Evolutionary conservation across 2,888 invertebrate genomes (phyloP).

Genomic region (Callimorpha dominula): DNA sequence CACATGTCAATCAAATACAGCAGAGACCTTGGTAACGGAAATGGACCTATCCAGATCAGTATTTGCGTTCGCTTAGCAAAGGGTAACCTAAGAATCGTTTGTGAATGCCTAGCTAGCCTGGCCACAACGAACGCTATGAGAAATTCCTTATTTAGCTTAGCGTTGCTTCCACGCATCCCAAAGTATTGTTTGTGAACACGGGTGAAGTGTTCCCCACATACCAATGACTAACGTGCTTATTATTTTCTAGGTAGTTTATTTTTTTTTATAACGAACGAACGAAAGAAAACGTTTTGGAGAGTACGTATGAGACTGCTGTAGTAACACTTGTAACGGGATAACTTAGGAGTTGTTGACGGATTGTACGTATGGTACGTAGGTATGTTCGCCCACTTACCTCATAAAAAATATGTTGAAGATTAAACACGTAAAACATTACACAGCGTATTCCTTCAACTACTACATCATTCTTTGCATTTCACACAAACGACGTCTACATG

Average conservation of each 20-base stretch:
- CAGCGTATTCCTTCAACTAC: neutral
- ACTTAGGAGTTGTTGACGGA: neutral
- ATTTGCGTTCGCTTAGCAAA: no score
- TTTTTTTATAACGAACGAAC: constrained; percentile 6
- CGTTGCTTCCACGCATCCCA: no score
- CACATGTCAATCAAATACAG: no score
- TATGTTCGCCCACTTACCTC: neutral
- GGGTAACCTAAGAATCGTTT: no score
- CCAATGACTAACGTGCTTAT: constrained; percentile 48
- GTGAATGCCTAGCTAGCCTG: no score
- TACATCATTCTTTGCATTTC: neutral
- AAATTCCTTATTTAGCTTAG: no score
- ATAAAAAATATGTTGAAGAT: neutral
- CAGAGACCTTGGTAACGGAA: no score
- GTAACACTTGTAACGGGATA: neutral
- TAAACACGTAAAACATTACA: neutral
- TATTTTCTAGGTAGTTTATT: constrained; percentile 21
- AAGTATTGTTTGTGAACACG: no score
- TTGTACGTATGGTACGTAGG: no score
- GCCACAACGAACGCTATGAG: no score
- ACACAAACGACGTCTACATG: neutral
- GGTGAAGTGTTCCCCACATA: constrained; percentile 54
- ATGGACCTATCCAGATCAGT: no score
- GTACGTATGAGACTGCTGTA: neutral
- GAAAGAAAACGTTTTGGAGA: constrained; percentile 16